These are phyloP conservation scores for Plumapathes pennacea DNA, from an alignment of 92 coral and sea anemone genomes.

Conservation along the genomic window DNA sequence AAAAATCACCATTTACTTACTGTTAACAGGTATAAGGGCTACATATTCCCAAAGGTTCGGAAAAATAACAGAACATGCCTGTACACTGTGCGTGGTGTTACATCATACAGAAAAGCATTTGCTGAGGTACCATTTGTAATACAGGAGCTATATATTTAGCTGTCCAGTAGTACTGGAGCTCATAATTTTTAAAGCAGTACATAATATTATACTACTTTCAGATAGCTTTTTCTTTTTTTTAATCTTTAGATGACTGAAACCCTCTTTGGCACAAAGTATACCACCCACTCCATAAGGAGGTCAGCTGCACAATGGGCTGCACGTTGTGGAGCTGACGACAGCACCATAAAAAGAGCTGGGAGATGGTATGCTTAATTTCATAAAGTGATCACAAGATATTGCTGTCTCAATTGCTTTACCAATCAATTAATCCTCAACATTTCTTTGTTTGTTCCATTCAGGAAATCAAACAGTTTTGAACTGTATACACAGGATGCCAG, in stretches of 20 bases:
- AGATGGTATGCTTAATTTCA: slow-evolving; percentile 58
- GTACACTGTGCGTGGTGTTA: slow-evolving; percentile 22
- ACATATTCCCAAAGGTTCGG: slow-evolving; percentile 27
- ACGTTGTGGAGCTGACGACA: slow-evolving; percentile 65
- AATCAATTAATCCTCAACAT: not conserved
- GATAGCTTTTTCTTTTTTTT: too few species aligned
- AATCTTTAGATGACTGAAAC: slow-evolving; percentile 35
- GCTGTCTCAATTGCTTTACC: not conserved
- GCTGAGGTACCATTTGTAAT: slow-evolving; percentile 16
- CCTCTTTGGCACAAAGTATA: slow-evolving; percentile 53
- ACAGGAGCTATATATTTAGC: not conserved
- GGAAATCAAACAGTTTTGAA: slow-evolving; percentile 49
- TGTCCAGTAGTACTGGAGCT: not conserved
- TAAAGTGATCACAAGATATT: too few species aligned
- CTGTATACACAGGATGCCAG: slow-evolving; percentile 52
- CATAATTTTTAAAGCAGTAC: too few species aligned
- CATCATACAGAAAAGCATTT: slow-evolving; percentile 43
- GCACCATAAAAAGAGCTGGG: slow-evolving; percentile 66
- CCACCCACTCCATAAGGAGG: slow-evolving; percentile 56
- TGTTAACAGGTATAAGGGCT: too few species aligned
- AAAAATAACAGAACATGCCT: slow-evolving; percentile 22
- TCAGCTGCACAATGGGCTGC: slow-evolving; percentile 74
- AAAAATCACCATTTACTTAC: too few species aligned
- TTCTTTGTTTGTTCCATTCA: too few species aligned
- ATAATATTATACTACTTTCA: too few species aligned